Base-by-base conservation (phyloP, 2,888 invertebrate species). In the Dryadula phaetusa region DNA sequence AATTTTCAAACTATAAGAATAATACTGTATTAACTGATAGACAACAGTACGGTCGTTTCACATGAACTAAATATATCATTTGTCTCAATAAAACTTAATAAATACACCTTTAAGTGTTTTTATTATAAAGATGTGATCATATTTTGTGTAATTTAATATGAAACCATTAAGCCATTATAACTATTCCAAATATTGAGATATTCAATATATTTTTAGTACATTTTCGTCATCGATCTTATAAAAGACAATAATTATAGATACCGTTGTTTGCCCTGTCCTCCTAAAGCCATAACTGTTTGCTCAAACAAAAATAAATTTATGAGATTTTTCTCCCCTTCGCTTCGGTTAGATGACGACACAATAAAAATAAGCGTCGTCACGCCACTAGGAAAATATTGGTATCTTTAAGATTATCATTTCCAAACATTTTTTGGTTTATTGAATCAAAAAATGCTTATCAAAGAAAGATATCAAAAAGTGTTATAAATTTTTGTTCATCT, bases 241-340 rank as follows among this genome's bases (percentile, higher is more conserved):
- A 25, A 54, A 22, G 22, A 56, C 40, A 16, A 37, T 56, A 56
- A 56, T 56, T 56, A 40, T 56, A 56, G 56, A 56, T 56, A 56
- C 20, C 22, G 40, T 40, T 63, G 63, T 72, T 72, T 72, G 64
- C 60, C 64, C 53, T 60, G 66, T 62, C 66, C 44, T 66, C 34
- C 22, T 42, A n/a, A 42, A 42, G 52, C 46, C 62, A 70, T 70
- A 52, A 61, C 54, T 72, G 70, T 72, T 70, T 72, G 72, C 47
- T 66, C 66, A 64, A 62, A 65, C 63, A 54, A 71, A 70, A 67
- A 66, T 54, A 64, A 44, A 60, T 69, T 70, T 66, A 70, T 61
- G 66, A 42, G 52, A 53, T 42, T 47, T 71, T 66, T 69, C 65
- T 63, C 56, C 56, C 16, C 40, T 52, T 44, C 37, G 7, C n/a